A percentile compares a stretch with the other conserved stretches of the same genome.
Conservation (phyloP, 2,113 vertebrate genomes). For the Gadus macrocephalus region DNA sequence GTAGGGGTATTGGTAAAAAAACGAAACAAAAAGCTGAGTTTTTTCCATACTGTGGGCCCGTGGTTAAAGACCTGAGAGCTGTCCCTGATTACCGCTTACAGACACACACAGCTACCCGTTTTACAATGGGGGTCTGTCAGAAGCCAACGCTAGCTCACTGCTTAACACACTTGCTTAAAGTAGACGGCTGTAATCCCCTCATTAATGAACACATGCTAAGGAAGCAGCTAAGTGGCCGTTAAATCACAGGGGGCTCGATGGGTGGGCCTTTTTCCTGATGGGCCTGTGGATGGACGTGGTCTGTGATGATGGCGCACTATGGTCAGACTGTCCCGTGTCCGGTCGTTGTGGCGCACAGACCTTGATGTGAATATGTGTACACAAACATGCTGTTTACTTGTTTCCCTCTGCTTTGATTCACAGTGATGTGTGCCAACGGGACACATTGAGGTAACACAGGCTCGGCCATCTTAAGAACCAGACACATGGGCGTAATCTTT, state of each 20-base stretch:
- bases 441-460: constrained; percentile 30
- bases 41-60: constrained; percentile 5
- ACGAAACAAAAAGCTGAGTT: constrained; percentile 15
- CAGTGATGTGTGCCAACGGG: constrained; percentile 36
- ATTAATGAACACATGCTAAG: constrained; percentile 24
- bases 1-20: constrained; percentile 33
- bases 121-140: constrained; percentile 29
- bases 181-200: constrained; percentile 25
- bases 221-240: constrained; percentile 4
- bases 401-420: constrained; percentile 28
- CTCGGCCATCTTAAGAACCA: constrained; percentile 18
- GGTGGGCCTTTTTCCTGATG: not conserved
- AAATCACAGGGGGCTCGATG: constrained; percentile 1
- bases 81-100: not conserved
- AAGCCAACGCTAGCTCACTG: not conserved
- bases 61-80: not conserved
- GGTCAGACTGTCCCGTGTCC: not conserved
- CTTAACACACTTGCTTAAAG: constrained; percentile 25
- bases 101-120: constrained; percentile 16
- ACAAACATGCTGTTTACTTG: constrained; percentile 11
- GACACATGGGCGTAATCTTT: constrained; percentile 18
- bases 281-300: not conserved
- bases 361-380: constrained; percentile 19
- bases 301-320: not conserved
- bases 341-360: not conserved